Evolutionary conservation across 1,140 invertebrate species (phyloP), one percentile per base, ranked within the genome.

Genomic region (Eupristina koningsbergeri): DNA sequence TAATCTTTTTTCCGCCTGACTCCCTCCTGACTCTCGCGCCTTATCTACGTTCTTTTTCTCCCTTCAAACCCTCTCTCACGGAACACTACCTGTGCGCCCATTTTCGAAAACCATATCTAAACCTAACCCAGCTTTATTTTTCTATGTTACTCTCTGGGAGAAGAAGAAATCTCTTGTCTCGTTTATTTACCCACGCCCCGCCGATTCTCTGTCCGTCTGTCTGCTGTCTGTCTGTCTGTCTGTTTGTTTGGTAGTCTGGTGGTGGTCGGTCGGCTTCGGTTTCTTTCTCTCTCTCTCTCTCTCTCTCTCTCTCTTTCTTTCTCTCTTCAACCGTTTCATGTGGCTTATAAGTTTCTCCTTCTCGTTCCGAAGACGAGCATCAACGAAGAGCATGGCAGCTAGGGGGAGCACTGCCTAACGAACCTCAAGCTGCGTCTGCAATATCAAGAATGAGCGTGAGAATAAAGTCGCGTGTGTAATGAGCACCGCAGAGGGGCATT

Each of bases 281-380:
- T n/a, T n/a, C n/a, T n/a, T n/a, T n/a, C n/a, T n/a, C n/a, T n/a
- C n/a, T n/a, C n/a, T 29, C 39, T 74, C 71, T 47, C 71, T 74
- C 71, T 50, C 71, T 29, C 71, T 74, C 71, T 47, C 41, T 29
- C n/a, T n/a, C n/a, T n/a, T n/a, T n/a, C n/a, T n/a, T n/a, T n/a
- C n/a, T n/a, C n/a, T n/a, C n/a, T n/a, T n/a, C 19, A 41, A 26
- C 3, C 17, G 41, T 50, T 6, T 13, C 39, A 41, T n/a, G 39
- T n/a, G 67, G 7, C 15, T 71, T 26, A 26, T 41, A 41, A 73
- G 41, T 45, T 34, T 64, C 36, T 41, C 26, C 67, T 19, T 69
- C 15, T 15, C 34, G 34, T 34, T 34, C 15, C 36, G 41, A 41
- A 41, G 67, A 71, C 26, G 67, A 39, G 29, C 36, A 67, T 31